Percentiles rank a stretch among this genome's conserved stretches.
These are phyloP conservation scores for Eurois occulta DNA, from an alignment of 2,888 invertebrate species.

Conservation along the genomic window DNA sequence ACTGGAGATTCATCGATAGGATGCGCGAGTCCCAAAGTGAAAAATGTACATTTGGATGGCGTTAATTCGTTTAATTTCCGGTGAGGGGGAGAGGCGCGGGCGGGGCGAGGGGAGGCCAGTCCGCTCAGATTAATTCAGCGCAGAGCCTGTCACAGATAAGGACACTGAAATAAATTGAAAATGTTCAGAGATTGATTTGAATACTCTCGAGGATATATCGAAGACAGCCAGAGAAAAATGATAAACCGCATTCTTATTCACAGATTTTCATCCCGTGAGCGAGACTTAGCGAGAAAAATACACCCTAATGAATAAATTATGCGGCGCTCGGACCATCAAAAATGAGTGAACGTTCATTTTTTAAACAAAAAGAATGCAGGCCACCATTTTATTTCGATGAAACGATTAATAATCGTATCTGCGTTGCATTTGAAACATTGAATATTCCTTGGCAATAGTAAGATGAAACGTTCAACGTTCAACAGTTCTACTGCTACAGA, in stretches of 20 bases:
- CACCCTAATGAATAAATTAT: slow-evolving; percentile 82
- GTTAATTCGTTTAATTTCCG: slow-evolving; percentile 91
- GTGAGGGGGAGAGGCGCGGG: slow-evolving; percentile 81
- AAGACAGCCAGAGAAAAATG: slow-evolving; percentile 80
- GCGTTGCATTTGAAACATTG: slow-evolving; percentile 49
- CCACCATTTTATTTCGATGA: slow-evolving; percentile 74
- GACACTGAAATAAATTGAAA: slow-evolving; percentile 91
- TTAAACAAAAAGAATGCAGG: slow-evolving; percentile 73
- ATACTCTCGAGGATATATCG: slow-evolving; percentile 88
- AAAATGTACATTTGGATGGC: slow-evolving; percentile 91
- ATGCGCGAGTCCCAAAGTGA: slow-evolving; percentile 89
- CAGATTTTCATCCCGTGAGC: slow-evolving; percentile 71
- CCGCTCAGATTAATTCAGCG: slow-evolving; percentile 90
- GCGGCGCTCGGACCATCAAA: slow-evolving; percentile 71
- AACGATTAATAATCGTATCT: slow-evolving; percentile 53
- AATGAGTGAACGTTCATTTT: slow-evolving; percentile 76
- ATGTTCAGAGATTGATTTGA: slow-evolving; percentile 91
- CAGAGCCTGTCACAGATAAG: slow-evolving; percentile 89
- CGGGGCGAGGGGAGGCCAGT: slow-evolving; percentile 76
- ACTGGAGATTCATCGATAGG: slow-evolving; percentile 89
- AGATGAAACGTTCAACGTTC: slow-evolving; percentile 66
- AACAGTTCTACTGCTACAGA: slow-evolving; percentile 68
- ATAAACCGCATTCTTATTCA: slow-evolving; percentile 80
- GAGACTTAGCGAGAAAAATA: slow-evolving; percentile 75
- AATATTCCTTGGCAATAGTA: slow-evolving; percentile 60